phyloP scores from a whole-genome alignment of 2,113 vertebrate species.

The Antechinus stuartii region DNA sequence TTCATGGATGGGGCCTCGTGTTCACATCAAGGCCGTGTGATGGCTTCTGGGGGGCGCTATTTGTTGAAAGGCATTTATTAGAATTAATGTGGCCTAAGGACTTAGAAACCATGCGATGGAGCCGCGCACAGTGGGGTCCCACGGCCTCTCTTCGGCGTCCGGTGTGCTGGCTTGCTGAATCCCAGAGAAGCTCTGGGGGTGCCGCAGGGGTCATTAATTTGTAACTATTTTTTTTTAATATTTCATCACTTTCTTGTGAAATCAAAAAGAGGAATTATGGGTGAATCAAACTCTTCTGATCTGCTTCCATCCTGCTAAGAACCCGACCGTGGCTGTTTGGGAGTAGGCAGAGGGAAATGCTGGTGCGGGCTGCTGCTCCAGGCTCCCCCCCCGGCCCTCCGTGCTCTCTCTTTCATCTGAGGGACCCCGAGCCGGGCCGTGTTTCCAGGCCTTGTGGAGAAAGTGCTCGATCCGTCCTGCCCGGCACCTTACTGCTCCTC shows the following conservation, averaged over 20 bases:
- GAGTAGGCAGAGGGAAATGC: background rate
- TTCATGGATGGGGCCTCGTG: background rate
- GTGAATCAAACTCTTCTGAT: constrained; percentile 15
- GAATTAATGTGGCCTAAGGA: constrained; percentile 41
- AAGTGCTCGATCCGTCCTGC: background rate
- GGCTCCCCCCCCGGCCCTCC: background rate
- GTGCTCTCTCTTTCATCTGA: background rate
- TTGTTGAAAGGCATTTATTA: constrained; percentile 41
- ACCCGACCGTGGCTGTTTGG: background rate
- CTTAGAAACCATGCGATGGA: constrained; percentile 18
- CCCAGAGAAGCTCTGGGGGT: background rate
- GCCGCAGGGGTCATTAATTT: constrained; percentile 69
- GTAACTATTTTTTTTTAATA: constrained; percentile 61
- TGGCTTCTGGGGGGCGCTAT: constrained; percentile 15
- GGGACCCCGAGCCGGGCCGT: background rate
- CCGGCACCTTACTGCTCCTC: background rate
- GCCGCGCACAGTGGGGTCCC: background rate
- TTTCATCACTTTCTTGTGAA: constrained; percentile 49
- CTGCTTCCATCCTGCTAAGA: background rate
- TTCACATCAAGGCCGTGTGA: constrained; percentile 11
- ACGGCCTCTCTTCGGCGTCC: constrained; percentile 24
- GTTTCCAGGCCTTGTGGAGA: constrained; percentile 1
- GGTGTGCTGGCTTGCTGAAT: constrained; percentile 67
- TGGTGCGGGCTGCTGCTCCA: background rate
- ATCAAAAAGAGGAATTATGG: constrained; percentile 23